Base-by-base conservation (phyloP, 2,888 invertebrate genomes). In the Pseudococcus jackbeardsleyi region DNA sequence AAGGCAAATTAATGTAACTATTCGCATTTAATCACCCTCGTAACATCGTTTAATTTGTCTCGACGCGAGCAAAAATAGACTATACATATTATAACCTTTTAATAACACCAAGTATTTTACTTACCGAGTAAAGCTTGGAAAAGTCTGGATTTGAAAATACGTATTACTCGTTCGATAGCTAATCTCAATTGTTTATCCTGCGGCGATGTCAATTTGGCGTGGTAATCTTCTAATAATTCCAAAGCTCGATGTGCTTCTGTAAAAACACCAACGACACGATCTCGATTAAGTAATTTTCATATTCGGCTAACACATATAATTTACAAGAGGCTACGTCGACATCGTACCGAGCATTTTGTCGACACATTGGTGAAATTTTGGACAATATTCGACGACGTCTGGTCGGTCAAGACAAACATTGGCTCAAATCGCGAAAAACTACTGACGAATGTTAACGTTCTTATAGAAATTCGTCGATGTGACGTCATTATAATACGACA, bases 81-180 rank as follows among this genome's bases (percentile, higher is more conserved):
- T 64, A 19, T 72, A 72, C 15, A 17, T 33, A 3, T 26, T n/a
- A 12, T 79, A 79, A 39, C 42, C 17, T 82, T 82, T 82, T 33
- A 42, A 46, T 42, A 42, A 46, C 9, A 9, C n/a, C 26, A 33
- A 33, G 46, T 39, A 77, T 50, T 79, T 42, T 86, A 93, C 95
- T 95, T 93, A 99, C 99, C 99, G 93, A 99, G 94, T 90, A 99
- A 93, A 90, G 99, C 99, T 93, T 99, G 98, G 93, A 99, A 99
- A 90, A 99, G 95, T 89, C 98, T 94, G 91, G 98, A 98, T 93
- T 99, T 99, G 94, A 99, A 99, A 93, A 99, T 98, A 91, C 97
- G 94, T 92, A 99, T 99, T 91, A 99, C 98, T 91, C 98, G 94
- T 93, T 99, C 99, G 92, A 99, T 98, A 90, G 98, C 98, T 91